phyloP scores from a whole-genome alignment of 2,797 vertebrate species.

The Anas capensis region DNA sequence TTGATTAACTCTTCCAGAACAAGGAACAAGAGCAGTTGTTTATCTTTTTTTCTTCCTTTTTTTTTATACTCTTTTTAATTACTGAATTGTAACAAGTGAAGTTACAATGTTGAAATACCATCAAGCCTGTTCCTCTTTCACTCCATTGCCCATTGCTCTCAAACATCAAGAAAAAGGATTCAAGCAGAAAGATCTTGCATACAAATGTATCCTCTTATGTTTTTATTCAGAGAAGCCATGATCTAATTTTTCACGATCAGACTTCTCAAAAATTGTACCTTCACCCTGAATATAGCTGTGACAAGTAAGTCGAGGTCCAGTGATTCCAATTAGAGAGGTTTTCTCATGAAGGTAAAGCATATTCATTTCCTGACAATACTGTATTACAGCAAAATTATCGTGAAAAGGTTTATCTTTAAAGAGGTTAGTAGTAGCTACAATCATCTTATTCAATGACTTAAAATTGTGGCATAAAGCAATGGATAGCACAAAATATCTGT shows the following conservation, averaged over 20 bases:
- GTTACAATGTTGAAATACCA: neutral
- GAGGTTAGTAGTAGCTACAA: constrained; percentile 64
- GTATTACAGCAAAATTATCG: constrained; percentile 67
- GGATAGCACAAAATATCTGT: constrained; percentile 47
- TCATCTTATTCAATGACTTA: constrained; percentile 63
- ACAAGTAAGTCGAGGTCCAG: constrained; percentile 78
- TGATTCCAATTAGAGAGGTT: constrained; percentile 81
- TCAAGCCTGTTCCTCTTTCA: neutral
- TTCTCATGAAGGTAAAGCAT: constrained; percentile 70
- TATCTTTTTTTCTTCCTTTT: neutral
- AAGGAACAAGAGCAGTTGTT: neutral
- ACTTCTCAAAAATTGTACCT: constrained; percentile 72
- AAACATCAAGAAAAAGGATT: neutral
- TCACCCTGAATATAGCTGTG: constrained; percentile 70
- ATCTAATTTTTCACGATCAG: constrained; percentile 68
- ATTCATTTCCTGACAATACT: constrained; percentile 76
- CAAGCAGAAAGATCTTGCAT: constrained; percentile 2
- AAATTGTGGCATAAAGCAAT: constrained; percentile 59
- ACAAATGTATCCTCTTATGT: constrained; percentile 3
- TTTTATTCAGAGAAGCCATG: constrained; percentile 40
- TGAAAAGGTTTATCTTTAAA: constrained; percentile 70
- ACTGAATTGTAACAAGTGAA: neutral
- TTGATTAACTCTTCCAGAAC: constrained; percentile 41
- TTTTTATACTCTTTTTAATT: neutral
- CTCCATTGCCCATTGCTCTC: neutral